These are phyloP conservation scores for Cepaea nemoralis DNA, from an alignment of 1,140 invertebrate species.

Conservation along the genomic window DNA sequence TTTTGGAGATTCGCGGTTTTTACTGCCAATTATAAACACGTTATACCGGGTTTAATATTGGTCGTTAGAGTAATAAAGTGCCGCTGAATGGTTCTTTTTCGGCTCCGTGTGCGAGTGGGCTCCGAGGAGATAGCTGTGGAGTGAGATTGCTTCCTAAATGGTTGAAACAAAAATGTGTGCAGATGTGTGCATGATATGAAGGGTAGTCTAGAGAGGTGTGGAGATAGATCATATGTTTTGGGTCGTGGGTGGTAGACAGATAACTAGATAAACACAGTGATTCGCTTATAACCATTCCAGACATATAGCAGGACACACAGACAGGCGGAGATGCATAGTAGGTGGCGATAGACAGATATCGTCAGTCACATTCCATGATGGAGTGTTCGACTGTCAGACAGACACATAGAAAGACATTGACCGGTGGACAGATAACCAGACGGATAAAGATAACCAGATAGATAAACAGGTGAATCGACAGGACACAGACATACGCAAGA, in stretches of 20 bases:
- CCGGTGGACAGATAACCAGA: too few species aligned
- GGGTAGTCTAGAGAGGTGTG: not conserved
- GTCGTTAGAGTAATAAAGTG: not conserved
- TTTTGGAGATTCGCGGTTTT: not conserved
- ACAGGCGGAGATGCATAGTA: not conserved
- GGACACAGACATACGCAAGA: too few species aligned
- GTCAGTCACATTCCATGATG: too few species aligned
- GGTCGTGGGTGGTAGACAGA: too few species aligned
- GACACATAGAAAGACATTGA: too few species aligned
- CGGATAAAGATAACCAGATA: too few species aligned
- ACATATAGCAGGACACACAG: not conserved
- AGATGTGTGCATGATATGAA: too few species aligned
- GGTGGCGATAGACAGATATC: too few species aligned
- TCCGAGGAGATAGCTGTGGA: not conserved
- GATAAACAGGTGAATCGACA: too few species aligned
- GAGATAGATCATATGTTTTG: too few species aligned
- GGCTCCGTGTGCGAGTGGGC: not conserved
- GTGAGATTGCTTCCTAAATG: not conserved
- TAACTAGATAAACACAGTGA: not conserved
- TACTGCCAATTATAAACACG: slow-evolving; percentile 6
- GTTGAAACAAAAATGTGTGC: not conserved
- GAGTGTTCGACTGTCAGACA: too few species aligned
- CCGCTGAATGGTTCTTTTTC: not conserved
- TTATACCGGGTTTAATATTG: not conserved
- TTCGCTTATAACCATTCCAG: not conserved